Base-by-base conservation (phyloP, 2,888 invertebrate species). In the Pemphredon lugubris region DNA sequence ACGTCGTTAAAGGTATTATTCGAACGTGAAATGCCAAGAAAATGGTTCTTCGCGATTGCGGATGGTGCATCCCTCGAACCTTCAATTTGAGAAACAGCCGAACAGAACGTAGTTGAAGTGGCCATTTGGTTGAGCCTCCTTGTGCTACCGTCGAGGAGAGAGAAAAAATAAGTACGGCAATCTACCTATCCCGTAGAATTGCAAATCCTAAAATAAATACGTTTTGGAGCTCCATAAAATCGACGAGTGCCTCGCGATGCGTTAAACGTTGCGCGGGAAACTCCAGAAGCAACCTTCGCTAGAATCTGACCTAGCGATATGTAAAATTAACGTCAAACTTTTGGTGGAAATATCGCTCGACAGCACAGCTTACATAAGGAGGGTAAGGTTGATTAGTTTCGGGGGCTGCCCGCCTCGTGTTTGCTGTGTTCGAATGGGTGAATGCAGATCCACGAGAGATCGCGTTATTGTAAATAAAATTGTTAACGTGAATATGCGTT, bases 131-230 rank as follows among this genome's bases (percentile, higher is more conserved):
- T 0, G 14, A 45, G 23, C 39, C 45, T 21, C 13, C 39, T 54
- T 60, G n/a, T 34, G 34, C 34, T 34, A n/a, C 34, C 2, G 34
- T 2, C 2, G 34, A n/a, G n/a, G n/a, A n/a, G n/a, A n/a, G n/a
- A n/a, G n/a, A n/a, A n/a, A n/a, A n/a, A n/a, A n/a, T n/a, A n/a
- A n/a, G n/a, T n/a, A n/a, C n/a, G n/a, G n/a, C n/a, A n/a, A n/a
- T n/a, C n/a, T n/a, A n/a, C n/a, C n/a, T n/a, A n/a, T n/a, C n/a
- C n/a, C n/a, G n/a, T n/a, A n/a, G n/a, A 11, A 34, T 34, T 26
- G 70, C 64, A 55, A 70, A 73, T 70, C 59, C 70, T 55, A 51
- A 51, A 64, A 70, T 55, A 70, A 64, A 64, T 70, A 64, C 64
- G 51, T 26, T 23, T 9, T 16, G 13, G 5, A 34, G 34, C n/a